phyloP scores from a whole-genome alignment of 2,888 invertebrate species.

The Sesia bembeciformis region DNA sequence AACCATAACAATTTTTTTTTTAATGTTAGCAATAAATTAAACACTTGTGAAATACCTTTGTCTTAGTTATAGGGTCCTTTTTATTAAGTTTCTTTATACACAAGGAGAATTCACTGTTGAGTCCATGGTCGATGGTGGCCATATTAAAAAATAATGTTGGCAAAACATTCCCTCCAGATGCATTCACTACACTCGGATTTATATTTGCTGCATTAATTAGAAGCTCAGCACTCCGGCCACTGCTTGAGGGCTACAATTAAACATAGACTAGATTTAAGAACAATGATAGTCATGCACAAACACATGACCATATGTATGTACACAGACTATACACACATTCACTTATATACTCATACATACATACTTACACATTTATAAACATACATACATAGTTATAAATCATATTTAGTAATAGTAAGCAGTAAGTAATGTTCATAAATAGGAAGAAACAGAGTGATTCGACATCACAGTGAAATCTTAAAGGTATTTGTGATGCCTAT shows the following conservation, averaged over 20 bases:
- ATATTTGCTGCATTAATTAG: slow-evolving; percentile 68
- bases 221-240: slow-evolving; percentile 90
- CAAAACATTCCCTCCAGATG: slow-evolving; percentile 22
- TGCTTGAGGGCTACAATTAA: slow-evolving; percentile 86
- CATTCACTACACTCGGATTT: slow-evolving; percentile 13
- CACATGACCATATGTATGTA: no score
- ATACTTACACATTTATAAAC: no score
- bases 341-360: no score
- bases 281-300: neutral
- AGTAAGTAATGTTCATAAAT: no score
- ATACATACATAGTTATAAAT: no score
- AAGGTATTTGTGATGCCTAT: no score
- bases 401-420: no score
- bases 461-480: no score
- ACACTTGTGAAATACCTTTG: slow-evolving; percentile 77
- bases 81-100: slow-evolving; percentile 91
- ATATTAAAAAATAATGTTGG: slow-evolving; percentile 44
- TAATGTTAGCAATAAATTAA: slow-evolving; percentile 1
- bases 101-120: slow-evolving; percentile 84
- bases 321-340: no score
- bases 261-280: neutral
- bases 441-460: no score
- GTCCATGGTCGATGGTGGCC: slow-evolving; percentile 77
- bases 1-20: neutral
- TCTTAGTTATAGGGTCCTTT: slow-evolving; percentile 91